phyloP scores from a whole-genome alignment of 1,140 invertebrate species.

The Carcinoscorpius rotundicauda region DNA sequence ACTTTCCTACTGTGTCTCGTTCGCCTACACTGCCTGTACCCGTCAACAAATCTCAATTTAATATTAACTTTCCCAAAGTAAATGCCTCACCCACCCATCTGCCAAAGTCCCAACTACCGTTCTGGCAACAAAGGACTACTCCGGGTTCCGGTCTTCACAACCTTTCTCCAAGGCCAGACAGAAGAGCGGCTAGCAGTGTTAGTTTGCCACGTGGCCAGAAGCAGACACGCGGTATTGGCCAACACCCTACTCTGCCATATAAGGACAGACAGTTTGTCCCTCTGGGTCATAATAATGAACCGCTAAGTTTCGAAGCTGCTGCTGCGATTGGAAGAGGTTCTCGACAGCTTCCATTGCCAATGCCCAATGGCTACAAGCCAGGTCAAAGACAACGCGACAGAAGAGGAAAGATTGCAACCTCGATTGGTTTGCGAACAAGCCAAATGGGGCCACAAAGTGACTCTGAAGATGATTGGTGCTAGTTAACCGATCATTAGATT shows the following conservation, averaged over 20 bases:
- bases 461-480: conserved; percentile 20
- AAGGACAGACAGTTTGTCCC: conserved; percentile 2
- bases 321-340: conserved; percentile 71
- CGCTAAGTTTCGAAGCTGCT: conserved; percentile 76
- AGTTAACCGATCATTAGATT: neutral
- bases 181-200: conserved; percentile 9
- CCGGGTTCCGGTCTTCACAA: neutral
- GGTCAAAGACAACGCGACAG: conserved; percentile 16
- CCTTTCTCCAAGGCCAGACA: neutral
- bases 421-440: conserved; percentile 14
- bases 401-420: neutral
- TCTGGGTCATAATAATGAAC: conserved; percentile 24
- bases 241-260: neutral
- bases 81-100: conserved; percentile 79
- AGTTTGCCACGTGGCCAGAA: conserved; percentile 1
- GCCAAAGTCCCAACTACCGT: conserved; percentile 25
- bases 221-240: neutral
- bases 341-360: conserved; percentile 63
- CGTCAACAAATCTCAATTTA: conserved; percentile 33
- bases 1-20: conserved; percentile 30
- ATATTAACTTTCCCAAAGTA: conserved; percentile 78
- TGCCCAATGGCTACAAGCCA: conserved; percentile 71
- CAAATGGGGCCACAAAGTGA: conserved; percentile 8
- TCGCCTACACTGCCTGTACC: conserved; percentile 31
- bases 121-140: conserved; percentile 11